Evolutionary conservation across 2,797 vertebrate genomes (phyloP).

Genomic region (Luscinia megarhynchos): DNA sequence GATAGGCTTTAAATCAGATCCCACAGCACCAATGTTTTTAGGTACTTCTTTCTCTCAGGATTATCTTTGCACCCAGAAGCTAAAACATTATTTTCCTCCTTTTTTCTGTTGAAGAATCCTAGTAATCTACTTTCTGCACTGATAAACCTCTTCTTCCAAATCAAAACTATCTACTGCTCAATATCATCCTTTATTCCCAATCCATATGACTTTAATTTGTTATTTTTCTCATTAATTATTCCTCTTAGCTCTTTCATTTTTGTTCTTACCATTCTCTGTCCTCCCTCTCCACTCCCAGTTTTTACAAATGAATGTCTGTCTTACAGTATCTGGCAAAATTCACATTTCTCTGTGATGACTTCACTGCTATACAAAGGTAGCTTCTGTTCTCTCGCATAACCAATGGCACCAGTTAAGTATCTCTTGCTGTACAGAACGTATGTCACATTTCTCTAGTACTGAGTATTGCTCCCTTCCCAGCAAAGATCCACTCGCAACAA

Average conservation of each 20-base stretch:
- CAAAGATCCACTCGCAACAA: not conserved
- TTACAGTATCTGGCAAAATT: not conserved
- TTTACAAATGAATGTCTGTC: not conserved
- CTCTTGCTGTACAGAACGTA: not conserved
- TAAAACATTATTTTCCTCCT: not conserved
- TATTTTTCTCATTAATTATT: not conserved
- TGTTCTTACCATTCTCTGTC: not conserved
- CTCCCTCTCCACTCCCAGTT: not conserved
- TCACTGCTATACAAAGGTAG: not conserved
- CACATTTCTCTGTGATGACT: not conserved
- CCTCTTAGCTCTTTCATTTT: not conserved
- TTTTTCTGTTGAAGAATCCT: not conserved
- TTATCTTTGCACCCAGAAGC: not conserved
- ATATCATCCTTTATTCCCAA: not conserved
- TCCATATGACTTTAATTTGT: not conserved
- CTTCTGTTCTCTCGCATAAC: not conserved
- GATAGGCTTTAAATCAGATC: not conserved
- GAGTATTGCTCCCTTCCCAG: not conserved
- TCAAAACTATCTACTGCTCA: not conserved
- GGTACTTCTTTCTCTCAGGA: not conserved
- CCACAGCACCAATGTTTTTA: not conserved
- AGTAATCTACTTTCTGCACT: not conserved
- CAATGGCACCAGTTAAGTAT: not conserved
- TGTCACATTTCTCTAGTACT: not conserved
- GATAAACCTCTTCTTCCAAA: not conserved